A percentile compares a stretch with the other conserved stretches of the same genome.
Evolutionary conservation across 2,797 vertebrate species (phyloP).

Genomic region (Momotus momota): DNA sequence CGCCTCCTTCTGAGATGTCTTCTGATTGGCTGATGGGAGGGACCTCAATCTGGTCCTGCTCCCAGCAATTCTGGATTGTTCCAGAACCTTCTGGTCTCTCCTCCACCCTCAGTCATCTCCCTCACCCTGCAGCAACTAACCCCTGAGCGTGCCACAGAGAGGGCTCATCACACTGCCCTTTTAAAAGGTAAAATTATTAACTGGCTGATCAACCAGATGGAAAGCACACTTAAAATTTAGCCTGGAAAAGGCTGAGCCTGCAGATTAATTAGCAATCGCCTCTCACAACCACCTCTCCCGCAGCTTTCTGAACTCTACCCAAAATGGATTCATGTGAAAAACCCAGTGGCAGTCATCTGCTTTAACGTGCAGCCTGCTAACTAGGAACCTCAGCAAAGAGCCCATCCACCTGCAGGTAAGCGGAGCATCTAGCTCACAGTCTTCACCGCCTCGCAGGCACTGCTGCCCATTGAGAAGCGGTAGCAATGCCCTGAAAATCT

Average conservation of each 20-base stretch:
- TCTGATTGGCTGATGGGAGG: background rate
- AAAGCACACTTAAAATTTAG: background rate
- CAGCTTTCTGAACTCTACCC: background rate
- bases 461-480: rapidly evolving
- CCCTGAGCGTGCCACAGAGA: rapidly evolving
- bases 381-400: rapidly evolving
- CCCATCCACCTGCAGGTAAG: background rate
- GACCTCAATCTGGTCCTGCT: no score
- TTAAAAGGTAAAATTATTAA: background rate
- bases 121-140: no score
- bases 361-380: rapidly evolving
- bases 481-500: background rate
- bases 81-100: rapidly evolving
- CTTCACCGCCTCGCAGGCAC: no score
- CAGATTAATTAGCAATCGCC: background rate
- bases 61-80: background rate
- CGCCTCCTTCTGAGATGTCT: rapidly evolving
- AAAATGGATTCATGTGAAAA: background rate
- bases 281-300: no score
- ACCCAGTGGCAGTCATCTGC: no score
- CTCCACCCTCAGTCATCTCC: background rate
- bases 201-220: rapidly evolving
- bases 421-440: rapidly evolving
- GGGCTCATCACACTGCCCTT: background rate
- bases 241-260: no score